These are phyloP conservation scores for Vireo griseus DNA, from an alignment of 2,797 vertebrate species.

Conservation along the genomic window DNA sequence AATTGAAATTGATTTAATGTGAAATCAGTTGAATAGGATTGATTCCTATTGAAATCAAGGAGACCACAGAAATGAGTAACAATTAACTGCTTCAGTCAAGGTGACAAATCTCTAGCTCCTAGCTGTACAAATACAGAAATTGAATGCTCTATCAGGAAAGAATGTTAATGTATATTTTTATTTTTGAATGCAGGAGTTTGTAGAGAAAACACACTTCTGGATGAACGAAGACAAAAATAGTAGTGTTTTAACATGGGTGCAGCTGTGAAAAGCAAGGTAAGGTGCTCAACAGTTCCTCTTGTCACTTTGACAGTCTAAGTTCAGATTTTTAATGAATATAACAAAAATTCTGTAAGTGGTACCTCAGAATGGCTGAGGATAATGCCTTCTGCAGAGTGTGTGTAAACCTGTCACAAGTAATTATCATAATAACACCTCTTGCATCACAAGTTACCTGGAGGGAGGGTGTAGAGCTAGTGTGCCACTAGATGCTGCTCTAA, in stretches of 20 bases:
- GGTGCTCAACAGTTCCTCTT: not conserved
- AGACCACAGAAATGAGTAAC: not conserved
- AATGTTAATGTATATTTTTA: not conserved
- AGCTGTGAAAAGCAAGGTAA: not conserved
- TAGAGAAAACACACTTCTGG: not conserved
- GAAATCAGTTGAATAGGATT: not conserved
- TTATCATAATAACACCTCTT: not conserved
- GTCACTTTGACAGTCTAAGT: not conserved
- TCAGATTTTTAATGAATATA: not conserved
- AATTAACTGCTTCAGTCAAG: not conserved
- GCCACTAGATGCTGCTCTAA: slow-evolving; percentile 80
- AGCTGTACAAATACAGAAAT: not conserved
- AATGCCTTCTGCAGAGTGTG: not conserved
- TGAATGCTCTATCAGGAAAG: not conserved
- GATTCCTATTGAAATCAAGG: not conserved
- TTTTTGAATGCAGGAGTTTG: not conserved
- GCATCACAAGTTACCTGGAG: not conserved
- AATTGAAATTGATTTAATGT: slow-evolving; percentile 28
- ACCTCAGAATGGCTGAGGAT: not conserved
- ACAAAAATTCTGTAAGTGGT: not conserved
- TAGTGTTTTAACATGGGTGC: not conserved
- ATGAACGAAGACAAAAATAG: not conserved
- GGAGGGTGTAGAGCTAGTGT: not conserved
- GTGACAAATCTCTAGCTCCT: not conserved
- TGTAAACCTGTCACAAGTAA: not conserved